phyloP scores from a whole-genome alignment of 2,113 vertebrate genomes.

The Cheilinus undulatus region DNA sequence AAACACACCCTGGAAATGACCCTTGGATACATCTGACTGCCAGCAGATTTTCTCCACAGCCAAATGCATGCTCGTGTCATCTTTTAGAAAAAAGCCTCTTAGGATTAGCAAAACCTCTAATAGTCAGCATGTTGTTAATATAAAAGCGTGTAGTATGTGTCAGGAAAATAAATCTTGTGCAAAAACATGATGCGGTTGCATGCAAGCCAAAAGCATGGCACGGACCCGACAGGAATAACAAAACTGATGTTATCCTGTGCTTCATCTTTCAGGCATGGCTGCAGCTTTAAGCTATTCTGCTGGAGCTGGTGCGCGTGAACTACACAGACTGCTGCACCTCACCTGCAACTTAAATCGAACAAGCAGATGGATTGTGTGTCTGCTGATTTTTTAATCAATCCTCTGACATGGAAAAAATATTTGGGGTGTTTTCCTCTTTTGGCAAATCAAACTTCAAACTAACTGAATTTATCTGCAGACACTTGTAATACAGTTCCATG shows the following conservation, averaged over 20 bases:
- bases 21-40: constrained; percentile 34
- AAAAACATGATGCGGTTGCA: constrained; percentile 33
- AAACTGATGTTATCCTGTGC: constrained; percentile 55
- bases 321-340: constrained; percentile 11
- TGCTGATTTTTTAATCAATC: constrained; percentile 35
- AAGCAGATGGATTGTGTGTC: constrained; percentile 57
- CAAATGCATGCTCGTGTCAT: constrained; percentile 56
- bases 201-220: constrained; percentile 9
- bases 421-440: constrained; percentile 33
- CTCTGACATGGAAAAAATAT: constrained; percentile 46
- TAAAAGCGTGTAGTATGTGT: constrained; percentile 44
- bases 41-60: constrained; percentile 51
- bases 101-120: constrained; percentile 65
- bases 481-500: neutral
- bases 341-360: constrained; percentile 34
- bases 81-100: constrained; percentile 64
- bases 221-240: constrained; percentile 46
- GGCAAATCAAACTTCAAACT: constrained; percentile 36
- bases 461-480: constrained; percentile 21
- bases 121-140: constrained; percentile 53
- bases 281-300: constrained; percentile 44
- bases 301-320: constrained; percentile 17
- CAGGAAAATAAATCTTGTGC: constrained; percentile 31
- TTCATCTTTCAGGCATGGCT: constrained; percentile 23
- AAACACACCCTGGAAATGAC: constrained; percentile 53